These are phyloP conservation scores for Vanessa atalanta DNA, from an alignment of 1,140 invertebrate species.

Conservation along the genomic window DNA sequence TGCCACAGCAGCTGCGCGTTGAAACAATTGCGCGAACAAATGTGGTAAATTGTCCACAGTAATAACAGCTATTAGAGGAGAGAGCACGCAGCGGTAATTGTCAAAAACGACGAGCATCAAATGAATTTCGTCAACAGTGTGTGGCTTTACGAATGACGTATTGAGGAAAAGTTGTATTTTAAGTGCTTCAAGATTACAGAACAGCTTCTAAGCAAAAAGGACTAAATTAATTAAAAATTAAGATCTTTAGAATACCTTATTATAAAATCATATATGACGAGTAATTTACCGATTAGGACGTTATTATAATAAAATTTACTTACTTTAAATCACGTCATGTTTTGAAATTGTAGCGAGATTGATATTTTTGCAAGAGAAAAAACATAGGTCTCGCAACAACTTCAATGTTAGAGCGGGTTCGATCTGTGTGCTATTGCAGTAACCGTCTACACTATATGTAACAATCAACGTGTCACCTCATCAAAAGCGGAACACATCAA, in stretches of 20 bases:
- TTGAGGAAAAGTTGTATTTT: too few relatives aligned
- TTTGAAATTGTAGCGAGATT: too few relatives aligned
- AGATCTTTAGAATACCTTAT: too few relatives aligned
- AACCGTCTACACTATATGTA: slow-evolving; percentile 9
- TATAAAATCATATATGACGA: too few relatives aligned
- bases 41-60: slow-evolving; percentile 7
- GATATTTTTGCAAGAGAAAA: too few relatives aligned
- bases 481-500: slow-evolving; percentile 35
- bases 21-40: slow-evolving; percentile 10
- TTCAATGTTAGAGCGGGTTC: not conserved
- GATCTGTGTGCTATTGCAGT: slow-evolving; percentile 14
- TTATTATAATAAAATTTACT: too few relatives aligned
- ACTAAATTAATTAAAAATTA: too few relatives aligned
- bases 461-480: slow-evolving; percentile 28
- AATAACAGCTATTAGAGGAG: slow-evolving; percentile 8
- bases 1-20: not conserved
- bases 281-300: too few relatives aligned
- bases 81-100: slow-evolving; percentile 7
- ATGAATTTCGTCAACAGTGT: slow-evolving; percentile 3
- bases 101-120: slow-evolving; percentile 1
- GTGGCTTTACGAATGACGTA: not conserved
- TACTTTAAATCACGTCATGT: too few relatives aligned
- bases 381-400: too few relatives aligned
- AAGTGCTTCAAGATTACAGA: too few relatives aligned
- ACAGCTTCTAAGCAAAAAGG: too few relatives aligned